Conservation (phyloP, 2,888 invertebrate genomes). For the Orchesellides sinensis region DNA sequence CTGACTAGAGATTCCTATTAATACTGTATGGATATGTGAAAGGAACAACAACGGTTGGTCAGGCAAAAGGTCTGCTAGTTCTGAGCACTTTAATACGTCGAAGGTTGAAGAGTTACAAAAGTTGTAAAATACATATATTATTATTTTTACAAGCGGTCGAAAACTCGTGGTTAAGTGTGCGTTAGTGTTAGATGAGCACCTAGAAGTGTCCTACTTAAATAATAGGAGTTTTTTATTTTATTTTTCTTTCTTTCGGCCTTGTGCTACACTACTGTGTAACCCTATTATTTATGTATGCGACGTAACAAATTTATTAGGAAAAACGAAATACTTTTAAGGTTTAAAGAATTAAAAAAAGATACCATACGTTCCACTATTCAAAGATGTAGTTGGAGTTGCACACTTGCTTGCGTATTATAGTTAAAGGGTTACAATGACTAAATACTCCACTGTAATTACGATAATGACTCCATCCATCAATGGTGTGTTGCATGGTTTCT, state of each 20-base stretch:
- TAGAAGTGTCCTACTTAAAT: slow-evolving; percentile 51
- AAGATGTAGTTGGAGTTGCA: too few species aligned
- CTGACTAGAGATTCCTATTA: not conserved
- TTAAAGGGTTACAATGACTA: too few species aligned
- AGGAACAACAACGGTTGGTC: not conserved
- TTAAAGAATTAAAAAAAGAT: not conserved
- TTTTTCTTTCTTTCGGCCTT: slow-evolving; percentile 39
- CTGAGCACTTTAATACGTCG: not conserved
- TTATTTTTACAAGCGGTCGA: not conserved
- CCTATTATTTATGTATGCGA: slow-evolving; percentile 5
- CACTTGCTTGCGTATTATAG: too few species aligned
- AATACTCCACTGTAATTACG: not conserved
- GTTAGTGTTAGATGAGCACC: slow-evolving; percentile 29
- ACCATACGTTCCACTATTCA: not conserved
- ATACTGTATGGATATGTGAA: not conserved
- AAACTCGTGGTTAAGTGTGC: not conserved
- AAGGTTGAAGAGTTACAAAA: not conserved
- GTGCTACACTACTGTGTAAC: slow-evolving; percentile 43
- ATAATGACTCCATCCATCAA: not conserved
- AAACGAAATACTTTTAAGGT: too few species aligned
- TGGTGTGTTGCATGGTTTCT: not conserved
- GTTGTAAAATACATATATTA: not conserved
- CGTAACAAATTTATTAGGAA: not conserved
- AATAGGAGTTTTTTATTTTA: slow-evolving; percentile 20
- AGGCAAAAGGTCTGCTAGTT: not conserved